Percentiles rank a stretch among this genome's conserved stretches.
Evolutionary conservation across 2,797 vertebrate genomes (phyloP).

Genomic region (Tadarida brasiliensis): DNA sequence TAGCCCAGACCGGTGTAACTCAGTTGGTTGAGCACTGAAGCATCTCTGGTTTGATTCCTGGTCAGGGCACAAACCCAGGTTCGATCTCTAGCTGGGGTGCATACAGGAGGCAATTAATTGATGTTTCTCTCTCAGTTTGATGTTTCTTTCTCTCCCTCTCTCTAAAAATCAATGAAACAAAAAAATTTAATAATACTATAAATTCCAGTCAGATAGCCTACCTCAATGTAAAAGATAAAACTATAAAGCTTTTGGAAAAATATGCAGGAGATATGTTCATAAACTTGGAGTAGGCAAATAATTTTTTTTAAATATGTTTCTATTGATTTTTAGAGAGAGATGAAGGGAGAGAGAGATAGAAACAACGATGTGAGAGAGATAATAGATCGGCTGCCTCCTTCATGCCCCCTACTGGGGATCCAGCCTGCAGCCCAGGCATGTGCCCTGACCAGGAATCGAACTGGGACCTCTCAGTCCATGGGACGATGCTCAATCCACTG

Average conservation of each 20-base stretch:
- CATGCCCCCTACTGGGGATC: no score
- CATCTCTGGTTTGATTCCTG: neutral
- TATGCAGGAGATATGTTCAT: neutral
- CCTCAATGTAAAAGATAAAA: neutral
- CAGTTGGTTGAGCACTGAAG: neutral
- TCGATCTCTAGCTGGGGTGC: no score
- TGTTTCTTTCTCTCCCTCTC: neutral
- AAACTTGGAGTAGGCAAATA: neutral
- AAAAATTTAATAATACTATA: neutral
- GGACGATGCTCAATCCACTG: no score
- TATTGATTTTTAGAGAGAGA: no score
- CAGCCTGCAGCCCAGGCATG: no score
- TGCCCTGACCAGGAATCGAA: no score
- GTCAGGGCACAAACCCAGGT: neutral
- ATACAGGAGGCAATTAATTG: no score
- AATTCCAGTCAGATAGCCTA: neutral
- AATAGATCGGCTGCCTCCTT: no score
- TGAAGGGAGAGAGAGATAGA: no score
- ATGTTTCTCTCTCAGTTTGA: neutral
- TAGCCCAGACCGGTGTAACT: neutral
- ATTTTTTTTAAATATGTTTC: neutral
- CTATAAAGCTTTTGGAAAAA: neutral
- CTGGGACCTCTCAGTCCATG: no score
- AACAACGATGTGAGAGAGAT: no score
- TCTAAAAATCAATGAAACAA: neutral